phyloP scores from a whole-genome alignment of 2,113 vertebrate species.

The Cynoglossus semilaevis region DNA sequence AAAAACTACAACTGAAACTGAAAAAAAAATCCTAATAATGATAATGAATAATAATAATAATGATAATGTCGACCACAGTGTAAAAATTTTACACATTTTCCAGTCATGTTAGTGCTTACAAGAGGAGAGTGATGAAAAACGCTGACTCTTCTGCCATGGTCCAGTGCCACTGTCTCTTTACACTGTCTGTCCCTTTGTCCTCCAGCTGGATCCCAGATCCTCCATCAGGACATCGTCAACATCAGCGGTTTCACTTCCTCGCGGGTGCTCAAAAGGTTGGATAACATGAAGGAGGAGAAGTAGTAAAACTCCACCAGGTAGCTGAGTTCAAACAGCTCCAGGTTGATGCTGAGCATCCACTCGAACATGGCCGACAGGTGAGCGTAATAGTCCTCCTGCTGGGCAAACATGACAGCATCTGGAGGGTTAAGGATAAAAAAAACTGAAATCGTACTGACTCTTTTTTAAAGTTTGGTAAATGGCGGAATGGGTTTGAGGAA shows the following conservation, averaged over 20 bases:
- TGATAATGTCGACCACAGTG: too few relatives aligned
- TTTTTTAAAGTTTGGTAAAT: too few relatives aligned
- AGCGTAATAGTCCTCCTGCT: slow-evolving; percentile 39
- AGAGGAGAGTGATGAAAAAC: not conserved
- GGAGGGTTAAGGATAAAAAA: slow-evolving; percentile 39
- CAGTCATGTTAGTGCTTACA: too few relatives aligned
- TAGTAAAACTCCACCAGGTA: slow-evolving; percentile 70
- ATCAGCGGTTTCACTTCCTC: slow-evolving; percentile 74
- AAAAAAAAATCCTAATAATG: too few relatives aligned
- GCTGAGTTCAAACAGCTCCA: slow-evolving; percentile 78
- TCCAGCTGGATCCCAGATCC: slow-evolving; percentile 27
- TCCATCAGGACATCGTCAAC: slow-evolving; percentile 60
- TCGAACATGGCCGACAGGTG: slow-evolving; percentile 76
- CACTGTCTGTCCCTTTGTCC: slow-evolving; percentile 1
- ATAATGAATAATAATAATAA: too few relatives aligned
- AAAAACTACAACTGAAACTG: too few relatives aligned
- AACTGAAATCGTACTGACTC: too few relatives aligned
- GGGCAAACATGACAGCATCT: slow-evolving; percentile 70
- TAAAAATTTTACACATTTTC: too few relatives aligned
- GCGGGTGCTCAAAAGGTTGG: slow-evolving; percentile 61
- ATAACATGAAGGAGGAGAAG: slow-evolving; percentile 77
- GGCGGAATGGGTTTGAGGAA: too few relatives aligned
- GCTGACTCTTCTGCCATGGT: slow-evolving; percentile 3
- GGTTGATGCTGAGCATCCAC: slow-evolving; percentile 74
- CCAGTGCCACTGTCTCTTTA: slow-evolving; percentile 27